A percentile compares a stretch with the other conserved stretches of the same genome.
Conservation (phyloP, 2,797 vertebrate genomes). For the Nyctalus aviator region DNA sequence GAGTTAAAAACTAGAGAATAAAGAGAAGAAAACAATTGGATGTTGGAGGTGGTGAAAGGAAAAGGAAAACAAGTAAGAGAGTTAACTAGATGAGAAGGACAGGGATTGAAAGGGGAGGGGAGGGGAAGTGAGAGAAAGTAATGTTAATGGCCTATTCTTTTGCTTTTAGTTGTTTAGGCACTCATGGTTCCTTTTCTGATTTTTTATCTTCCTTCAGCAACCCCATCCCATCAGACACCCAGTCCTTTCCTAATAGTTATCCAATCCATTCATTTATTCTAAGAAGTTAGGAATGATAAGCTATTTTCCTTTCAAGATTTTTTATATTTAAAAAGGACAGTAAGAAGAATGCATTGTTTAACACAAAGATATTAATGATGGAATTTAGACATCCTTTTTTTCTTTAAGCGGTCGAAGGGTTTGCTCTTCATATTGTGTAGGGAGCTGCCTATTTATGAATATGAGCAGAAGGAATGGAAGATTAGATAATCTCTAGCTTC, state of each 20-base stretch:
- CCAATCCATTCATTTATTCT: constrained; percentile 16
- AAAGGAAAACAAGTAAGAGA: neutral
- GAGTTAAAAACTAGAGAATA: neutral
- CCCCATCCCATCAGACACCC: neutral
- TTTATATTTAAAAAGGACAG: constrained; percentile 22
- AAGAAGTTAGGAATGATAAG: neutral
- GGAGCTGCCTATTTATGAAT: neutral
- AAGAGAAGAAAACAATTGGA: constrained; percentile 23
- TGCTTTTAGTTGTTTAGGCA: neutral
- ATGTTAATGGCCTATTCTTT: neutral
- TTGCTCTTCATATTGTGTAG: neutral
- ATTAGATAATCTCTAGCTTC: neutral
- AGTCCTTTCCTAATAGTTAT: neutral
- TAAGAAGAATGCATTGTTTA: constrained; percentile 47
- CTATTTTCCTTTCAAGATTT: neutral
- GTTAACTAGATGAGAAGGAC: neutral
- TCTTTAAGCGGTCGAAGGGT: neutral
- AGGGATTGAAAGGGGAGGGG: neutral
- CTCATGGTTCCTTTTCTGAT: neutral
- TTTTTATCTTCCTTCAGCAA: neutral
- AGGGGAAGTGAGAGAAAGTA: neutral
- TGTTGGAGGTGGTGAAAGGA: neutral
- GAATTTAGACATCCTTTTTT: constrained; percentile 16
- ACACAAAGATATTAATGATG: neutral
- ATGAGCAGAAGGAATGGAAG: constrained; percentile 7